Percentiles rank a stretch among this genome's conserved stretches.
Conservation (phyloP, 2,113 vertebrate genomes). For the Antennarius striatus region DNA sequence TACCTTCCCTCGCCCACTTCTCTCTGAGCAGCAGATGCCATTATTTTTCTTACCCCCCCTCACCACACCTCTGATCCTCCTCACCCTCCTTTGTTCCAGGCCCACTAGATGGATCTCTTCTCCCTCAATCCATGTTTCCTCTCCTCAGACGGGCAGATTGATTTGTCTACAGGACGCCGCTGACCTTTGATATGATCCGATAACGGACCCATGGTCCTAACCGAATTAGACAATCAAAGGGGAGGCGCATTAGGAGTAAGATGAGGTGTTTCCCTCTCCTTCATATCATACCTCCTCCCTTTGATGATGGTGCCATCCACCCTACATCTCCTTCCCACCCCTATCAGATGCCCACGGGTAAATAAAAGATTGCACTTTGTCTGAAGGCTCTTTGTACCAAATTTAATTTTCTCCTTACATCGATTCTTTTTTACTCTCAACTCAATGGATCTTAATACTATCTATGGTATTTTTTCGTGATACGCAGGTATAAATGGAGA, state of each 20-base stretch:
- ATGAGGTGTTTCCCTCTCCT: conserved; percentile 65
- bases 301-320: conserved; percentile 59
- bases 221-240: conserved; percentile 87
- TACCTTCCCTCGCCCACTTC: conserved; percentile 65
- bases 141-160: conserved; percentile 84
- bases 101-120: conserved; percentile 74
- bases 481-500: conserved; percentile 28
- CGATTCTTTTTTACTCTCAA: conserved; percentile 88
- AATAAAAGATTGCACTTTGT: conserved; percentile 93
- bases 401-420: conserved; percentile 97
- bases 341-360: conserved; percentile 84
- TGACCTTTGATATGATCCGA: conserved; percentile 90
- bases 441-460: conserved; percentile 88
- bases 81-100: conserved; percentile 67
- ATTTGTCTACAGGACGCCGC: conserved; percentile 81
- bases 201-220: conserved; percentile 85
- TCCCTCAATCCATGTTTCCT: conserved; percentile 70
- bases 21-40: conserved; percentile 79
- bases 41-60: conserved; percentile 75
- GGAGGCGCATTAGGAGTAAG: conserved; percentile 82
- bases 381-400: conserved; percentile 93
- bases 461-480: conserved; percentile 65
- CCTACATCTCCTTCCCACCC: conserved; percentile 57
- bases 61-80: conserved; percentile 70
- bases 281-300: conserved; percentile 32